These are phyloP conservation scores for Chaunax sp. DNA, from an alignment of 2,797 vertebrate species.

Conservation along the genomic window DNA sequence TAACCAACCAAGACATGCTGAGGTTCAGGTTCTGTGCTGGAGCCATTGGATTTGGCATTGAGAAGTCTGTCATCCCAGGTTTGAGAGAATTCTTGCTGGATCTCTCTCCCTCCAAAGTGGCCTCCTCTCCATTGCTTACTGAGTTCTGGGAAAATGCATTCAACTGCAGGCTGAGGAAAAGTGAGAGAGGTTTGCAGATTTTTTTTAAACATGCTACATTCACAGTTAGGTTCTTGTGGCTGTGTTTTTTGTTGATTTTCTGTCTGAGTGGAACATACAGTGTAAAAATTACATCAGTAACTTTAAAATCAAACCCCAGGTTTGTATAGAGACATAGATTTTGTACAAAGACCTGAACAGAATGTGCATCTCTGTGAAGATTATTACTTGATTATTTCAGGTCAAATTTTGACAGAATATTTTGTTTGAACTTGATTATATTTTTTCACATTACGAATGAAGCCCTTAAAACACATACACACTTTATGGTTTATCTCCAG, in stretches of 20 bases:
- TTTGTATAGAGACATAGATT: too few species aligned
- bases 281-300: too few species aligned
- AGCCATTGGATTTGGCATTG: conserved; percentile 75
- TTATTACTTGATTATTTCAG: too few species aligned
- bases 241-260: not conserved
- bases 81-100: conserved; percentile 72
- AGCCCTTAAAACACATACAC: too few species aligned
- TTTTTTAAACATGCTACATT: not conserved
- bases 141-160: conserved; percentile 70
- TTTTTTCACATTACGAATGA: too few species aligned
- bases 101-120: conserved; percentile 50
- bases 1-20: conserved; percentile 64
- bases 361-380: too few species aligned
- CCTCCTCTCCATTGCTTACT: conserved; percentile 56
- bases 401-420: too few species aligned
- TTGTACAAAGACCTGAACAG: too few species aligned
- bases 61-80: conserved; percentile 73
- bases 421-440: too few species aligned
- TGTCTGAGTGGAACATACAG: too few species aligned
- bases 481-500: too few species aligned
- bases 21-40: conserved; percentile 57
- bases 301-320: too few species aligned
- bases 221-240: not conserved
- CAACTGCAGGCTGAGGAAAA: conserved; percentile 6
- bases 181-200: not conserved